Evolutionary conservation across 2,797 vertebrate species (phyloP).

Genomic region (Leptatherina wallacei): DNA sequence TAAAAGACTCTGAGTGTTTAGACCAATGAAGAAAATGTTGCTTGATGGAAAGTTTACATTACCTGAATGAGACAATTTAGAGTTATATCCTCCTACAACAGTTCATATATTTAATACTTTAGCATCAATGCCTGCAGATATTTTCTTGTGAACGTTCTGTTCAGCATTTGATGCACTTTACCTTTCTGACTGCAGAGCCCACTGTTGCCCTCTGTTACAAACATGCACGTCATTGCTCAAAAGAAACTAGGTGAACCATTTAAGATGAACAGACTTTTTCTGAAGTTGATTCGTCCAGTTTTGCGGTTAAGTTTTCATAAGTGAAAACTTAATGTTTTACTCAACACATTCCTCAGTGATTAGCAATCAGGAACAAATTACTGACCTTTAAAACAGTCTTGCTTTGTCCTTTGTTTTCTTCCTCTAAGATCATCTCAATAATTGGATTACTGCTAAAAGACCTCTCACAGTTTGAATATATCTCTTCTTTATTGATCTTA

Average conservation of each 20-base stretch:
- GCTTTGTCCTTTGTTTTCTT: background rate
- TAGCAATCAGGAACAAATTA: background rate
- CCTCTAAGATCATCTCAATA: background rate
- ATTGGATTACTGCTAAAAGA: conserved; percentile 9
- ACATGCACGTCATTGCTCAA: background rate
- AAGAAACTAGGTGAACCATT: conserved; percentile 1
- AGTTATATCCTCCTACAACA: background rate
- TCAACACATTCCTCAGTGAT: conserved; percentile 1
- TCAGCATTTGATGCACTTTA: background rate
- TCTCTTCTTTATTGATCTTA: background rate
- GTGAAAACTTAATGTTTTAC: background rate
- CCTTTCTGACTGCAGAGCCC: background rate
- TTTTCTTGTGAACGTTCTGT: background rate
- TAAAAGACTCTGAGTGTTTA: background rate
- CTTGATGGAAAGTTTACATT: background rate
- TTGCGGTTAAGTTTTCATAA: background rate
- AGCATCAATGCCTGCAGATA: background rate
- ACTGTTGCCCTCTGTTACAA: background rate
- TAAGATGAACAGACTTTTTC: background rate
- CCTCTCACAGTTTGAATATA: background rate
- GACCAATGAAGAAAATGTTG: background rate
- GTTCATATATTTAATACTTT: background rate
- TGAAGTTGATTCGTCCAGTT: background rate
- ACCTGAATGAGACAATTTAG: background rate
- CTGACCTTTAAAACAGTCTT: background rate